Percentiles rank a stretch among this genome's conserved stretches.
Conservation (phyloP, 1,140 invertebrate genomes). For the Belonocnema kinseyi region DNA sequence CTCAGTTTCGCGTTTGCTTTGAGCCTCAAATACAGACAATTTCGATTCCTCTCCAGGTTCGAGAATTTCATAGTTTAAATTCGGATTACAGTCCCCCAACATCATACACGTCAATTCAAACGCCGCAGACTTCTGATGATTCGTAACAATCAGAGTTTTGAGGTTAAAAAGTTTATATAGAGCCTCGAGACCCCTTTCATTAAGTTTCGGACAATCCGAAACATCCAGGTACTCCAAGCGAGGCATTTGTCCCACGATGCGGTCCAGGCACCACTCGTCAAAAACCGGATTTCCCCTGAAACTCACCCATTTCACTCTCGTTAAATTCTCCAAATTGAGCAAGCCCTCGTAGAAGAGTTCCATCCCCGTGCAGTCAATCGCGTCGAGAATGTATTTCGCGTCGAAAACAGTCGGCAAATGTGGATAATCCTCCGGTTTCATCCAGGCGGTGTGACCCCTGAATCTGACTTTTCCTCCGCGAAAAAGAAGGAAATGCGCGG, state of each 20-base stretch:
- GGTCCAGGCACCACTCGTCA: slow-evolving; percentile 87
- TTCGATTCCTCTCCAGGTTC: slow-evolving; percentile 36
- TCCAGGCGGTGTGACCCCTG: slow-evolving; percentile 77
- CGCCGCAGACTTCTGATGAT: slow-evolving; percentile 54
- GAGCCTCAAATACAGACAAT: neutral
- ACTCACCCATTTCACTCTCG: slow-evolving; percentile 80
- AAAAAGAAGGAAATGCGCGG: slow-evolving; percentile 83
- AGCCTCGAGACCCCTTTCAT: slow-evolving; percentile 80
- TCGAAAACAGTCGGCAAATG: slow-evolving; percentile 78
- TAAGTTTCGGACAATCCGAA: slow-evolving; percentile 80
- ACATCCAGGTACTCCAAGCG: slow-evolving; percentile 85
- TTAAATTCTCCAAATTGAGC: slow-evolving; percentile 80
- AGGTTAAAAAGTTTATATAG: slow-evolving; percentile 79
- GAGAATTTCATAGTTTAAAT: slow-evolving; percentile 53
- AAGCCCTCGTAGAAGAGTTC: slow-evolving; percentile 83
- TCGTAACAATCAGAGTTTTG: slow-evolving; percentile 76
- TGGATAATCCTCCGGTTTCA: slow-evolving; percentile 72
- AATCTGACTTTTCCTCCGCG: slow-evolving; percentile 84
- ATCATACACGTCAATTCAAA: slow-evolving; percentile 78
- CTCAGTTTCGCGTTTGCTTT: slow-evolving; percentile 14
- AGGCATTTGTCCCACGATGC: slow-evolving; percentile 78
- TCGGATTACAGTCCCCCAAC: slow-evolving; percentile 75
- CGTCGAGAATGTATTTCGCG: slow-evolving; percentile 78
- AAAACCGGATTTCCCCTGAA: slow-evolving; percentile 80
- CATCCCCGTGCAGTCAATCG: slow-evolving; percentile 81